These are phyloP conservation scores for Sicus ferrugineus DNA, from an alignment of 2,888 invertebrate species.

Conservation along the genomic window DNA sequence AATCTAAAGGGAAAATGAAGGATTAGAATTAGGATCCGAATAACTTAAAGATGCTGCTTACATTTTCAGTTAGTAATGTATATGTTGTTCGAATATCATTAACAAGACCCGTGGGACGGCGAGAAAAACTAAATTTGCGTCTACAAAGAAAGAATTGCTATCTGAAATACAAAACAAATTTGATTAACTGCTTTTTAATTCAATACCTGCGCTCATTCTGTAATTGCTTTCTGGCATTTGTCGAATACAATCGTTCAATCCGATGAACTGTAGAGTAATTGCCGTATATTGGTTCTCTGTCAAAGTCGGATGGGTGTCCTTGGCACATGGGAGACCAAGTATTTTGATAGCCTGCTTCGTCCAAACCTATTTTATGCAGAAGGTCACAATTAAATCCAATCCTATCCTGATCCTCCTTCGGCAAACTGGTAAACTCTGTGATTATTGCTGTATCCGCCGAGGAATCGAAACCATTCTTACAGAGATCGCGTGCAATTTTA, in stretches of 20 bases:
- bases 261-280: slow-evolving; percentile 52
- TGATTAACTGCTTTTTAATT: neutral
- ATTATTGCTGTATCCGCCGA: slow-evolving; percentile 56
- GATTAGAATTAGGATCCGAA: neutral
- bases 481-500: slow-evolving; percentile 69
- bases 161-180: neutral
- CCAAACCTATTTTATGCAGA: slow-evolving; percentile 47
- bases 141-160: slow-evolving; percentile 10
- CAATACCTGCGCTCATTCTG: slow-evolving; percentile 39
- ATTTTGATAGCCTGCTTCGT: slow-evolving; percentile 53
- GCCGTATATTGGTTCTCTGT: slow-evolving; percentile 35
- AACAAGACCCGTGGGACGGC: slow-evolving; percentile 41
- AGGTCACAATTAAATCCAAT: slow-evolving; percentile 49
- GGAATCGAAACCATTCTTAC: slow-evolving; percentile 63
- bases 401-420: slow-evolving; percentile 50
- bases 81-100: slow-evolving; percentile 35
- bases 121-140: slow-evolving; percentile 39
- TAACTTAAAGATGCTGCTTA: too few relatives aligned
- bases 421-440: slow-evolving; percentile 56
- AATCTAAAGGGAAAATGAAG: slow-evolving; percentile 27
- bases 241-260: slow-evolving; percentile 53
- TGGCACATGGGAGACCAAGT: slow-evolving; percentile 59
- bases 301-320: slow-evolving; percentile 45
- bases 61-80: slow-evolving; percentile 39
- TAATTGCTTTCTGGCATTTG: slow-evolving; percentile 41